These are phyloP conservation scores for Aythya baeri DNA, from an alignment of 2,113 vertebrate genomes.

Conservation along the genomic window DNA sequence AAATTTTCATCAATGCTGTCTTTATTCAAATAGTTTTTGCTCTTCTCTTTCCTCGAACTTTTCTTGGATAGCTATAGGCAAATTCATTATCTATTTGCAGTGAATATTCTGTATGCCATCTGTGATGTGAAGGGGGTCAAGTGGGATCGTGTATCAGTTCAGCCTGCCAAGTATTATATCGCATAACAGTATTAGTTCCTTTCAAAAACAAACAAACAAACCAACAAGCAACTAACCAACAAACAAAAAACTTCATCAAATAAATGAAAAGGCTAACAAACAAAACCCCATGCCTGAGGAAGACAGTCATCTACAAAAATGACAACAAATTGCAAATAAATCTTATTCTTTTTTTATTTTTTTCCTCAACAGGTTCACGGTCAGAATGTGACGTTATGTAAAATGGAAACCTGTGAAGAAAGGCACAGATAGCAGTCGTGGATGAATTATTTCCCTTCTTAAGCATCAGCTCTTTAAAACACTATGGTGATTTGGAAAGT, in stretches of 20 bases:
- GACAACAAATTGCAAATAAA: neutral
- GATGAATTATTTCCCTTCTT: slow-evolving; percentile 56
- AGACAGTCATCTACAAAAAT: neutral
- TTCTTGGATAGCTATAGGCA: neutral
- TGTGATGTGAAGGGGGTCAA: neutral
- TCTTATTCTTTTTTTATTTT: neutral
- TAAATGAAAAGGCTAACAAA: neutral
- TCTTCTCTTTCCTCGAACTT: neutral
- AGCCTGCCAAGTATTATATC: neutral
- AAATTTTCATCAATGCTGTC: neutral
- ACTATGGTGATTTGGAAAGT: slow-evolving; percentile 80
- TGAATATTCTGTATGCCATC: neutral
- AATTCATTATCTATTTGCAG: neutral
- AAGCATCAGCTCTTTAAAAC: slow-evolving; percentile 63
- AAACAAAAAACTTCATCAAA: neutral
- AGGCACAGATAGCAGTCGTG: slow-evolving; percentile 75
- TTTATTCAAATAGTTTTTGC: neutral
- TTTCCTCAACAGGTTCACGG: slow-evolving; percentile 78
- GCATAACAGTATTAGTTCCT: neutral
- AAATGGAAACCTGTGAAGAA: slow-evolving; percentile 79
- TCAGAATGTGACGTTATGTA: slow-evolving; percentile 67
- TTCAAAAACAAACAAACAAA: neutral
- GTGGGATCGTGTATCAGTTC: neutral
- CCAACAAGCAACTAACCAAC: neutral
- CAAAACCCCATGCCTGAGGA: accelerated